Evolutionary conservation across 2,888 invertebrate genomes (phyloP).

Genomic region (Microctonus aethiopoides): DNA sequence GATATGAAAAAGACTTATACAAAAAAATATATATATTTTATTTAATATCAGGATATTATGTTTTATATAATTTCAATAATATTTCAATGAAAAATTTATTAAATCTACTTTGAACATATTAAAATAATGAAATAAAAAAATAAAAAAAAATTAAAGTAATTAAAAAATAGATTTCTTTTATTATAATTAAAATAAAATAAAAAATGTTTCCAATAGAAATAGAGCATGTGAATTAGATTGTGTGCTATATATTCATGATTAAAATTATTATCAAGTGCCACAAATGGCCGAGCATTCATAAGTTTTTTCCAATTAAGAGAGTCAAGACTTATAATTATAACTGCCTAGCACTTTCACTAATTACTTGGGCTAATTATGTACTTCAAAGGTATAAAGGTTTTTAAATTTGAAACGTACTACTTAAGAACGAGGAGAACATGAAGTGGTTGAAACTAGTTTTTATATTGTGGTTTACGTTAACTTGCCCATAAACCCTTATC

Average conservation of each 20-base stretch:
- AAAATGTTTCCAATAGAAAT: neutral
- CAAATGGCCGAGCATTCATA: neutral
- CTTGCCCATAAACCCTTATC: conserved; percentile 30
- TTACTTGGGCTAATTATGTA: neutral
- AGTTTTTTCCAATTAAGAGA: conserved; percentile 1
- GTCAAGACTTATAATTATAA: neutral
- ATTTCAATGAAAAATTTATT: neutral
- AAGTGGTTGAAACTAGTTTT: conserved; percentile 25
- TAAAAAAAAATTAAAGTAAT: too few species aligned
- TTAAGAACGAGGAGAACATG: conserved; percentile 51
- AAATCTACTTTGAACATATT: neutral
- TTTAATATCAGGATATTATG: neutral
- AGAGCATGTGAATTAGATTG: neutral
- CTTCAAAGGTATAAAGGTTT: conserved; percentile 43
- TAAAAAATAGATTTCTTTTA: too few species aligned
- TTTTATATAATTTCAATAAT: neutral
- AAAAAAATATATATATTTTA: neutral
- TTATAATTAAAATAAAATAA: too few species aligned
- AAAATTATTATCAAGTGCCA: neutral
- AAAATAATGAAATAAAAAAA: neutral
- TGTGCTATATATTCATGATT: neutral
- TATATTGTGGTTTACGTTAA: conserved; percentile 6
- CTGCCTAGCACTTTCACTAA: neutral
- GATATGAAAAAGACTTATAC: neutral
- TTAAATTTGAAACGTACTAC: conserved; percentile 55